These are phyloP conservation scores for Lamprotornis superbus DNA, from an alignment of 2,113 vertebrate species.

Conservation along the genomic window DNA sequence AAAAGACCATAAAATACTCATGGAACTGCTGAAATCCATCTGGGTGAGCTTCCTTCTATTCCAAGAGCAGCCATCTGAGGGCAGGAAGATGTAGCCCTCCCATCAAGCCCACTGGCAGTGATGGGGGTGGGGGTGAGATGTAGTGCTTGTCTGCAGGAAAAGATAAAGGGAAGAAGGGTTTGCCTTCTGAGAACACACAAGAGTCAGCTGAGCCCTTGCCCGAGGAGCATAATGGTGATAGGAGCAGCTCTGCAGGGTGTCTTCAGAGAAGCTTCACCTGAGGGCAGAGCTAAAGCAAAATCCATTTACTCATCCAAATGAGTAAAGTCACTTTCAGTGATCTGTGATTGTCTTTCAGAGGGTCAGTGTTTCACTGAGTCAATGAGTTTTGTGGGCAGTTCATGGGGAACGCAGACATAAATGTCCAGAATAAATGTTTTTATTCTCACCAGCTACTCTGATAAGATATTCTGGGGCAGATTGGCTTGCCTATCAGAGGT, in stretches of 20 bases:
- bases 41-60: conserved; percentile 70
- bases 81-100: conserved; percentile 45
- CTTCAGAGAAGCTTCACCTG: not conserved
- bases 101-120: not conserved
- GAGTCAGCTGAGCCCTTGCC: not conserved
- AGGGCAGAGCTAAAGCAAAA: not conserved
- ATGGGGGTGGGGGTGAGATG: not conserved
- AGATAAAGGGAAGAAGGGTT: not conserved
- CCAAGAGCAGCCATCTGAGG: conserved; percentile 65
- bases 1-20: conserved; percentile 80
- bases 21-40: conserved; percentile 77
- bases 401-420: not conserved
- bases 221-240: not conserved
- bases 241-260: not conserved
- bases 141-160: not conserved
- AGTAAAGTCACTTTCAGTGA: not conserved
- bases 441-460: not conserved
- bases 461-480: not conserved
- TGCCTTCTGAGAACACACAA: not conserved
- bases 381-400: not conserved
- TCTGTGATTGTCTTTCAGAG: not conserved
- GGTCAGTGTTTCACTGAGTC: not conserved
- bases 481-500: not conserved
- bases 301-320: not conserved
- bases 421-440: not conserved